A percentile compares a stretch with the other conserved stretches of the same genome.
Conservation (phyloP, 2,113 vertebrate species). For the Microcebus jonahi region DNA sequence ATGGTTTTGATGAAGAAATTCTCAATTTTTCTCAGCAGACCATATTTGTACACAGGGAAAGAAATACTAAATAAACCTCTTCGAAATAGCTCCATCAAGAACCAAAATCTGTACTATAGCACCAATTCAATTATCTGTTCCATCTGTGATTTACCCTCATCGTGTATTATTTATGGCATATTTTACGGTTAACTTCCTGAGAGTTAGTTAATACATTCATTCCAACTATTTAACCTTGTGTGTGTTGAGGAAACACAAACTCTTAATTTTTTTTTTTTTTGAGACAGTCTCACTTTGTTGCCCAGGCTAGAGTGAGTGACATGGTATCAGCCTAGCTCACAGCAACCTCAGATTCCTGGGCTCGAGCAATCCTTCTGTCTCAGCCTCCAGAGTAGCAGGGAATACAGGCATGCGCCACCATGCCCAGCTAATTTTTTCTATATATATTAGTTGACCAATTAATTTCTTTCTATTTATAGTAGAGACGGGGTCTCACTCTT, state of each 20-base stretch:
- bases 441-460: too few relatives aligned
- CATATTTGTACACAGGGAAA: not conserved
- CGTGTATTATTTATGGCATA: not conserved
- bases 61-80: conserved; percentile 21
- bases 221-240: conserved; percentile 13
- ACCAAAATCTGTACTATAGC: not conserved
- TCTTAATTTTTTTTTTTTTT: conserved; percentile 1
- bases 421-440: too few relatives aligned
- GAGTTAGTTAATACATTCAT: not conserved
- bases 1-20: not conserved
- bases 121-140: not conserved
- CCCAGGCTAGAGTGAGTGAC: too few relatives aligned
- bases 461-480: too few relatives aligned
- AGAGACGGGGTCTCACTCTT: too few relatives aligned
- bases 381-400: too few relatives aligned
- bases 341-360: too few relatives aligned
- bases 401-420: too few relatives aligned
- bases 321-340: too few relatives aligned
- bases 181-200: not conserved
- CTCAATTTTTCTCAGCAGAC: not conserved
- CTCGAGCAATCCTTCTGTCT: too few relatives aligned
- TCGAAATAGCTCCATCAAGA: conserved; percentile 11
- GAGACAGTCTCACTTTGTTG: too few relatives aligned
- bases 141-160: not conserved
- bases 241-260: not conserved